Evolutionary conservation across 1,140 invertebrate species (phyloP), one percentile per base, ranked within the genome.

Genomic region (Papilio xuthus): DNA sequence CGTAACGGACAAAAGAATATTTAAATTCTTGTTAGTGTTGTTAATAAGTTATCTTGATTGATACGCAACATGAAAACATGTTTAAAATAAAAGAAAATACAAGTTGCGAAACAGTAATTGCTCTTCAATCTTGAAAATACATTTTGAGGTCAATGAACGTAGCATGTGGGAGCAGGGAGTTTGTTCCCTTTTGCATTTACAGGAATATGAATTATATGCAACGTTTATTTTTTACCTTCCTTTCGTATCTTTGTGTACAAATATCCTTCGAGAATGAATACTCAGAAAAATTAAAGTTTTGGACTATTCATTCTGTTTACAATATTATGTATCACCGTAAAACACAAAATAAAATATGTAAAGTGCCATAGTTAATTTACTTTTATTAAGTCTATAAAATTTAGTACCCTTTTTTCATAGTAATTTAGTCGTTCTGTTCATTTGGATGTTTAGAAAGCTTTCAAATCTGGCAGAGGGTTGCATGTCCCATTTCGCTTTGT

Each of bases 401-500:
- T n/a, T 26, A 63, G 28, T 63, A 63, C 2, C 56, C 32, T 37
- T 63, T 63, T 63, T 63, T 26, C 26, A 74, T 32, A 23, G 71
- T 63, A 8, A 56, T 56, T 76, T 56, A 75, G 50, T 76, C 32
- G 63, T 63, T 76, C n/a, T 23, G 74, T 32, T 60, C 32, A 44
- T 72, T 72, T 72, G 18, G 70, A 72, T 72, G 42, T 72, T 72
- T 44, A 72, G 37, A 60, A 76, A 75, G 73, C 73, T 80, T 53
- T 56, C 72, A 78, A 74, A 78, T 80, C 76, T 73, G 18, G 50
- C 37, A 26, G 18, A 60, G 76, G 42, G 70, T 63, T 47, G 60
- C 44, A 72, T 81, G 83, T 81, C 81, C 81, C 75, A 73, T 84
- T 80, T 85, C 79, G 77, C 81, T 80, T 76, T 81, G 77, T 79